Evolutionary conservation across 2,113 vertebrate species (phyloP).

Genomic region (Mobula birostris): DNA sequence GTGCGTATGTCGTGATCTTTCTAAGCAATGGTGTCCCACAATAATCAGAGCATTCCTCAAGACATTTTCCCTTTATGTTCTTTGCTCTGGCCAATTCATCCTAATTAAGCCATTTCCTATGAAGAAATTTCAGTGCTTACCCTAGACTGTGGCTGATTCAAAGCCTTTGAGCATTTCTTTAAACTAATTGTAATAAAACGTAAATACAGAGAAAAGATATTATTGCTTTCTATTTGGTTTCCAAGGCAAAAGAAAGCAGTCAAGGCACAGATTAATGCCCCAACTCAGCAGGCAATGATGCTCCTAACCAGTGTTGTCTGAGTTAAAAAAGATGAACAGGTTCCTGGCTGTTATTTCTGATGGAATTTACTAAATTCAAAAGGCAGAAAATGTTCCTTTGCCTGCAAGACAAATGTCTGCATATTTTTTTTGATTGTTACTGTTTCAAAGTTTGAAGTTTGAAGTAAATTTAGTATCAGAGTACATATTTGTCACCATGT

Average conservation of each 20-base stretch:
- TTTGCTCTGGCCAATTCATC: neutral
- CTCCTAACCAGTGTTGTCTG: neutral
- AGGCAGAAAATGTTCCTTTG: neutral
- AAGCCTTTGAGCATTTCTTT: too few relatives aligned
- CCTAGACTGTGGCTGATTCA: neutral
- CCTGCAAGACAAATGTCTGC: neutral
- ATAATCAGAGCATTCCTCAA: neutral
- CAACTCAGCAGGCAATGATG: neutral
- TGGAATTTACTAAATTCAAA: neutral
- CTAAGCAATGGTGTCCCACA: neutral
- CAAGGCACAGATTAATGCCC: neutral
- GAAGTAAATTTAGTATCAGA: too few relatives aligned
- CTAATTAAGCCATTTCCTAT: neutral
- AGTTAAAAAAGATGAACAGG: neutral
- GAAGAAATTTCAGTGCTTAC: neutral
- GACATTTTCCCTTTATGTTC: neutral
- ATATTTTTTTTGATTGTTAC: neutral
- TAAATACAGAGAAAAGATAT: neutral
- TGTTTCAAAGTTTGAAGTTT: neutral
- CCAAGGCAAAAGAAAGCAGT: neutral
- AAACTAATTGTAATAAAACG: too few relatives aligned
- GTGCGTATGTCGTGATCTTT: too few relatives aligned
- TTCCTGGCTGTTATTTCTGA: neutral
- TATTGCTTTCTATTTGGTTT: neutral
- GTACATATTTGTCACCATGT: too few relatives aligned